These are phyloP conservation scores for Spheniscus humboldti DNA, from an alignment of 2,797 vertebrate species.

Conservation along the genomic window DNA sequence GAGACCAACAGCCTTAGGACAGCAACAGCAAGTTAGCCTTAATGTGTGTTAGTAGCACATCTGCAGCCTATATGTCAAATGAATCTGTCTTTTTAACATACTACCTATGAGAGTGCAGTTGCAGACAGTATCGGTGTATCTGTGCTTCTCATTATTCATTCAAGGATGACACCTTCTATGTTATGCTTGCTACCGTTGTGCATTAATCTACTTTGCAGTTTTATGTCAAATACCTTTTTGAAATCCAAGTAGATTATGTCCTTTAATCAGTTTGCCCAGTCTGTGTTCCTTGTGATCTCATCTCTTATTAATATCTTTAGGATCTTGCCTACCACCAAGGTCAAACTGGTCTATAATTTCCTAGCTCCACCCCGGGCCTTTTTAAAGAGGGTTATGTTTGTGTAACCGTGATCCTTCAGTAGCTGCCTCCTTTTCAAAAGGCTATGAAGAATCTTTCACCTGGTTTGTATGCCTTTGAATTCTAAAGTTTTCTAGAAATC, in stretches of 20 bases:
- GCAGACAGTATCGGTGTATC: neutral
- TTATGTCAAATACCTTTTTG: constrained; percentile 35
- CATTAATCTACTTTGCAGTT: constrained; percentile 41
- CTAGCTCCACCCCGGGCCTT: neutral
- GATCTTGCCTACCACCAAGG: constrained; percentile 37
- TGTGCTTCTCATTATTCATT: neutral
- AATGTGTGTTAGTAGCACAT: neutral
- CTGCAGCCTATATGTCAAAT: neutral
- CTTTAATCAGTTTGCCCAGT: constrained; percentile 41
- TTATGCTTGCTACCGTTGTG: neutral
- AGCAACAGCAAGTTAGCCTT: neutral
- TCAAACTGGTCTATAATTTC: constrained; percentile 41
- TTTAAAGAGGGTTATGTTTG: constrained; percentile 6
- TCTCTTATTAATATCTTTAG: constrained; percentile 58
- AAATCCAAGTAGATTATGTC: constrained; percentile 52
- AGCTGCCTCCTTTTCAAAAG: neutral
- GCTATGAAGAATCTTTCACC: neutral
- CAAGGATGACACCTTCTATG: neutral
- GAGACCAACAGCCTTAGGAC: neutral
- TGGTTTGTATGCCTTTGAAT: neutral
- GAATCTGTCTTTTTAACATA: neutral
- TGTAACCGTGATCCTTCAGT: neutral
- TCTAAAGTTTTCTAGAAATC: neutral
- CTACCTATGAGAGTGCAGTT: neutral
- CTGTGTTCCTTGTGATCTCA: constrained; percentile 51